Evolutionary conservation across 1,140 invertebrate species (phyloP).

Genomic region (Drosophila jambulina): DNA sequence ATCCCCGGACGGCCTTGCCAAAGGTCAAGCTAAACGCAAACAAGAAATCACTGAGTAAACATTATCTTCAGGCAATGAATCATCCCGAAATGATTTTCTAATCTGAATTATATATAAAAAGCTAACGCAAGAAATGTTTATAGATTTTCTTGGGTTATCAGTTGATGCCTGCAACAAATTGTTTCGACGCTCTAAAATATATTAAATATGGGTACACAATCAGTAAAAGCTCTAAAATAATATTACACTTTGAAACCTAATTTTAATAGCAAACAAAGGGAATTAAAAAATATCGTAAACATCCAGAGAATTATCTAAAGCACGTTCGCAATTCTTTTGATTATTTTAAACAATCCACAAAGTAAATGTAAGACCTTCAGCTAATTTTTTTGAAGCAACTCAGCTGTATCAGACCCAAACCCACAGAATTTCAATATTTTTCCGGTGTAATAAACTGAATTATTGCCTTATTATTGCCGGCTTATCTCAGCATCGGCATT

Average conservation of each 20-base stretch:
- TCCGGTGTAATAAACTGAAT: constrained; percentile 23
- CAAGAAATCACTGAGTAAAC: constrained; percentile 31
- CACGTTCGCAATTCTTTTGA: neutral
- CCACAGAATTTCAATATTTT: constrained; percentile 4
- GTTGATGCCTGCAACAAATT: constrained; percentile 35
- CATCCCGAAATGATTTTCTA: constrained; percentile 9
- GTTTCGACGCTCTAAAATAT: neutral
- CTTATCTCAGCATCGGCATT: constrained; percentile 56
- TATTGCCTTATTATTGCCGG: constrained; percentile 21
- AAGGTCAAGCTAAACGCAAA: constrained; percentile 36
- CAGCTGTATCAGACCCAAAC: neutral
- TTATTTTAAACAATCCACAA: neutral
- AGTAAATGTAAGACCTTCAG: neutral
- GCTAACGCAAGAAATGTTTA: neutral
- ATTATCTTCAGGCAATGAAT: constrained; percentile 29
- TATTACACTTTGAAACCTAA: neutral
- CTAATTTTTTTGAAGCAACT: neutral
- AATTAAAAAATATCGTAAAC: neutral
- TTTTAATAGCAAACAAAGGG: neutral
- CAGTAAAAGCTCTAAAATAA: neutral
- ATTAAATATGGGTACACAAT: neutral
- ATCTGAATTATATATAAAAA: constrained; percentile 21
- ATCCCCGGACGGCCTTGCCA: constrained; percentile 27
- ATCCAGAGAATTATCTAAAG: neutral
- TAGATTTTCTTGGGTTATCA: constrained; percentile 27